Evolutionary conservation across 2,797 vertebrate species (phyloP), one percentile per base, ranked within the genome.

Genomic region (Emydoidea blandingii): DNA sequence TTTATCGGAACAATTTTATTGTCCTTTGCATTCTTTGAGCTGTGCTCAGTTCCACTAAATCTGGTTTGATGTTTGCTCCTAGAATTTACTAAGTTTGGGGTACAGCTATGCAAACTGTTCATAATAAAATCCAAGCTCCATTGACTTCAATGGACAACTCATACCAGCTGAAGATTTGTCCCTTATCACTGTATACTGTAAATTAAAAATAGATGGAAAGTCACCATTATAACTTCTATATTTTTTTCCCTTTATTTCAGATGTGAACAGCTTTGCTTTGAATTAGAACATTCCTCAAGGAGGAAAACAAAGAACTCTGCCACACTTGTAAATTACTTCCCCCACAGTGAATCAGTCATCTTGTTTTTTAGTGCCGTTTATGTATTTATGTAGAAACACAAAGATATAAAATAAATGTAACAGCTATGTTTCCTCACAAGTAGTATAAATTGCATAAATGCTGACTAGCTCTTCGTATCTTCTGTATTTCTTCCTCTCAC

Each of bases 291-390:
- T 49, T 78, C 44, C 44, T 18, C 27, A 49, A 78, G 25, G 41
- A 49, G 21, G 11, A 76, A 34, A 54, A 83, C 37, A 34, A 56
- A 84, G 65, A 49, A 54, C n/a, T 3, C 19, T 9, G 5, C 53
- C 88, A 31, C 14, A 1, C 0, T 3, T 0, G 1, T 15, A 86
- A 86, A 41, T 1, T 3, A 47, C 83, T 34, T 49, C 72, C 85
- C 65, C 83, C 3, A 47, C 47, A 16, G 6, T 0, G 6, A n/a
- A 62, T 79, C 4, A 0, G 14, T 19, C 14, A 0, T 29, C 54
- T 81, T 79, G 1, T 2, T 41, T 57, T 41, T 57, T 4, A 52
- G 54, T 2, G 3, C 62, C 0, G 11, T 12, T 12, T 78, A 68
- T 14, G 52, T 54, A n/a, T 79, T 34, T 1, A 12, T 1, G 1